Evolutionary conservation across 2,888 invertebrate species (phyloP).

Genomic region (Galeruca laticollis): DNA sequence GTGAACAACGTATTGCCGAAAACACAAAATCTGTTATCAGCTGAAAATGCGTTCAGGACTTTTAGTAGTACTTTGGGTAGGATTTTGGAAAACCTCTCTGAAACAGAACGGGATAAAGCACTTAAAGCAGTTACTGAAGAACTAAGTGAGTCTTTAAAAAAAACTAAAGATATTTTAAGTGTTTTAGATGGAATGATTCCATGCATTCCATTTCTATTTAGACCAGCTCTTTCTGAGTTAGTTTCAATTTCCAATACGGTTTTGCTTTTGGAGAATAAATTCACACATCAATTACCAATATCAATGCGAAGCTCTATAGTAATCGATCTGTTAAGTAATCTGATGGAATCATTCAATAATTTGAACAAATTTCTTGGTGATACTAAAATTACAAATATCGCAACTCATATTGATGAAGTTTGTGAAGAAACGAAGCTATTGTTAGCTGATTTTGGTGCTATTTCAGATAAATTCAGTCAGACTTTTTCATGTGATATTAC

Average conservation of each 20-base stretch:
- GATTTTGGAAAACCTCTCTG: background rate
- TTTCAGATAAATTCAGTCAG: background rate
- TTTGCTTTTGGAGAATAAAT: conserved; percentile 15
- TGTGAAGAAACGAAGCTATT: background rate
- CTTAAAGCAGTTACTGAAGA: background rate
- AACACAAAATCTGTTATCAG: background rate
- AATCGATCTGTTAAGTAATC: background rate
- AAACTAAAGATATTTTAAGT: background rate
- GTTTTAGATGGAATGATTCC: background rate
- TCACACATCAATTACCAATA: background rate
- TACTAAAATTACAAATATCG: background rate
- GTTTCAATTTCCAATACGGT: background rate
- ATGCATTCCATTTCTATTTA: background rate
- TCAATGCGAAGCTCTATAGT: background rate
- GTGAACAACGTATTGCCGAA: background rate
- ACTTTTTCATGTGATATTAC: conserved; percentile 2
- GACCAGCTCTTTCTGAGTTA: conserved; percentile 1
- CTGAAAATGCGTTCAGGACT: background rate
- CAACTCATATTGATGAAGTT: background rate
- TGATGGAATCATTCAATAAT: background rate
- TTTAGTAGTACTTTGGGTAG: background rate
- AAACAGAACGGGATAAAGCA: background rate
- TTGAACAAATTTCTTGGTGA: background rate
- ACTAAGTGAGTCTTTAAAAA: background rate
- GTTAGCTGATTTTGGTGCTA: background rate